phyloP scores from a whole-genome alignment of 2,797 vertebrate genomes.

The Anolis apletophallus region DNA sequence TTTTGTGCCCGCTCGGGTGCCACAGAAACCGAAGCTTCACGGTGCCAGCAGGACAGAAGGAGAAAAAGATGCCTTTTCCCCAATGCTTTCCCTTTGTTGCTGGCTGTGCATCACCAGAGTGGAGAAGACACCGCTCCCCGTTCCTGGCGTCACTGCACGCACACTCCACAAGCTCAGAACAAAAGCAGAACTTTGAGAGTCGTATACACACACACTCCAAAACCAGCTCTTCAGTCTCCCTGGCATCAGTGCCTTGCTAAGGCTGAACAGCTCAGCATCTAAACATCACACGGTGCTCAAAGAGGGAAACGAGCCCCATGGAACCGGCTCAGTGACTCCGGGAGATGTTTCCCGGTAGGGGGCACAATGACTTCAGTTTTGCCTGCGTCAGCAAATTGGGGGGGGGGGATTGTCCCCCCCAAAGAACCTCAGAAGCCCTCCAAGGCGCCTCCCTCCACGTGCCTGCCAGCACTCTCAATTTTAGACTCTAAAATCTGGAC shows the following conservation, averaged over 20 bases:
- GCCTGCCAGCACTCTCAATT: background rate
- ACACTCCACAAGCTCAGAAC: background rate
- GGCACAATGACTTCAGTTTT: background rate
- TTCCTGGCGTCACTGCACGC: background rate
- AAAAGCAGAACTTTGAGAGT: background rate
- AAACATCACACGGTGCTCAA: background rate
- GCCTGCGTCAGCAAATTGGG: background rate
- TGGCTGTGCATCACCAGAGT: background rate
- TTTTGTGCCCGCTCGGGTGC: constrained; percentile 37
- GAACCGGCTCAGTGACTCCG: background rate
- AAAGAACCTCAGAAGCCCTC: background rate
- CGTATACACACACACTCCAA: too few species aligned
- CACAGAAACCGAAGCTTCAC: constrained; percentile 31
- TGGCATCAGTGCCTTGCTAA: background rate
- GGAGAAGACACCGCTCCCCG: background rate
- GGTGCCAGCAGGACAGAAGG: constrained; percentile 13
- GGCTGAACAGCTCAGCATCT: background rate
- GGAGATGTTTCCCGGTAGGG: background rate
- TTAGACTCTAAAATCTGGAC: background rate
- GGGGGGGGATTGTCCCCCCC: background rate
- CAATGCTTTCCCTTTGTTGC: background rate
- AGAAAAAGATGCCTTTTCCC: background rate
- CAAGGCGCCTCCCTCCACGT: too few species aligned
- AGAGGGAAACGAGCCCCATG: background rate
- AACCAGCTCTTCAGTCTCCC: background rate